Evolutionary conservation across 2,888 invertebrate species (phyloP), one percentile per base, ranked within the genome.

Genomic region (Hemistola chrysoprasaria): DNA sequence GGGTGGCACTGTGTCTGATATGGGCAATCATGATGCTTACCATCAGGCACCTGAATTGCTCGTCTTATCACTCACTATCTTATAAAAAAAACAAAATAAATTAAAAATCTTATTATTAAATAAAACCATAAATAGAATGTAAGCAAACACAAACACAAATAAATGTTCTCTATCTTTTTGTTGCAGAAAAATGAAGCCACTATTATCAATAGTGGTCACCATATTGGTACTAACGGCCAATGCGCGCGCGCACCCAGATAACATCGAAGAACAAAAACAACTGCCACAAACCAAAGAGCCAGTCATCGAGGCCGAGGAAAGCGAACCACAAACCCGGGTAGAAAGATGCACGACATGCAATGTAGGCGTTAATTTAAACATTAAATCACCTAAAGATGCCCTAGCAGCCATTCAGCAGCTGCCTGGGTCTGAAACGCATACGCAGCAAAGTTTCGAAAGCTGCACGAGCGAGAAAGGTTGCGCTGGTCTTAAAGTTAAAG

Each of bases 111-210:
- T n/a, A n/a, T n/a, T n/a, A n/a, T n/a, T n/a, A n/a, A n/a, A n/a
- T n/a, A n/a, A n/a, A n/a, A n/a, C n/a, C n/a, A n/a, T n/a, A n/a
- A n/a, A n/a, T n/a, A n/a, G n/a, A n/a, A n/a, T n/a, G n/a, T n/a
- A n/a, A n/a, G n/a, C n/a, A n/a, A n/a, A n/a, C n/a, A n/a, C 16
- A 16, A 16, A 16, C 16, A 16, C 16, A 3, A 3, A 16, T 16
- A 16, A n/a, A n/a, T n/a, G n/a, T n/a, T 16, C 4, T 16, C 16
- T 4, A 33, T 52, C 30, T 40, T 2, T 9, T 84, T 81, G 77
- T 84, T 83, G 16, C 83, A 85, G 85, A 77, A 85, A 54, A 50
- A 88, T 88, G 88, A 87, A 79, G 82, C 86, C 86, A 69, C 85
- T 86, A 73, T 77, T 77, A 36, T 35, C 60, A 54, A 68, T 77